Base-by-base conservation (phyloP, 2,888 invertebrate species). In the Drosophila flavopinicola region DNA sequence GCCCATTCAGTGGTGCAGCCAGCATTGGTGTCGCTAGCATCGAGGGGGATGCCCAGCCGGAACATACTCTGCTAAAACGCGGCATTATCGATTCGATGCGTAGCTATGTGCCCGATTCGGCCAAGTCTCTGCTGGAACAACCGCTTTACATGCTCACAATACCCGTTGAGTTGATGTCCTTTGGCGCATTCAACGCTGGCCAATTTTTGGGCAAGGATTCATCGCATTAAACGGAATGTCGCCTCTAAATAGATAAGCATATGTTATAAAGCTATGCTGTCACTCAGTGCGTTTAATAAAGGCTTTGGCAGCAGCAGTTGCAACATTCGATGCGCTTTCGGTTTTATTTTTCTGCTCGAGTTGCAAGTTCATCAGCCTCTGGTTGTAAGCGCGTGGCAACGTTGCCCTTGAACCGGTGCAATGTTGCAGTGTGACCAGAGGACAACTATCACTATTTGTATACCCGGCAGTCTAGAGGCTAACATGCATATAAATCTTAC, bases 321-420 rank as follows among this genome's bases (percentile, higher is more conserved):
- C 35, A 30, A 10, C 29, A 38, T 13, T 17, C 39, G 20, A 27
- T 27, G 44, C 45, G 23, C 33, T 9, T 61, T 61, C 61, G 13
- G 61, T 42, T 61, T 47, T 35, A 7, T n/a, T 17, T 29, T 23
- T 5, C 10, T 27, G 25, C 20, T 6, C 30, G 17, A 25, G 20
- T 38, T 45, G 25, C 30, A 25, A 15, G 64, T 64, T 64, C 64
- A 48, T 35, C 27, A 53, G 10, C 64, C 53, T 15, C 1, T 20
- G 23, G 6, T 9, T 13, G 13, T 23, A 42, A 42, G 13, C 44
- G 44, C 37, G 38, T 58, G 58, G 11, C 41, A 3, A 13, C n/a
- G 6, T n/a, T 41, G 60, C 27, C 63, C 63, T 64, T 64, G 64
- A 64, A 53, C 52, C 24, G 30, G 5, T 38, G 5, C 2, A 24